These are phyloP conservation scores for Anguilla megastoma DNA, from an alignment of 2,797 vertebrate genomes.

Conservation along the genomic window DNA sequence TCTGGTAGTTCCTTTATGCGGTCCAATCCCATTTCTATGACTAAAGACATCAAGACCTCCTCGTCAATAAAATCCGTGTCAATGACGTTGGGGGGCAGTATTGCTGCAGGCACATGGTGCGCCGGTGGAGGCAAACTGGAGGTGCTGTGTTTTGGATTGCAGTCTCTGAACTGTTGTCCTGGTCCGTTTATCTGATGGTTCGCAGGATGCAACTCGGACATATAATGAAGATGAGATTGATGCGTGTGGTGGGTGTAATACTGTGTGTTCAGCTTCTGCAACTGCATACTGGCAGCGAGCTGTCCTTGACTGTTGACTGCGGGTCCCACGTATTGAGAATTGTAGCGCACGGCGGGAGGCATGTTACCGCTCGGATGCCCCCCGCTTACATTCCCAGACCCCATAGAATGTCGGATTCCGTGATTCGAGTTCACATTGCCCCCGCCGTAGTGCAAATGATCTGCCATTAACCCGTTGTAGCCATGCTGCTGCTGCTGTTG, in stretches of 20 bases:
- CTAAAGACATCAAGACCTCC: constrained; percentile 87
- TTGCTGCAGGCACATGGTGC: constrained; percentile 79
- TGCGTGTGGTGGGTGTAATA: constrained; percentile 82
- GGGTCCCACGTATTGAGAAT: constrained; percentile 77
- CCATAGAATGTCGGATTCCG: constrained; percentile 78
- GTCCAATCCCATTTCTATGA: constrained; percentile 88
- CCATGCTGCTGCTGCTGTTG: constrained; percentile 66
- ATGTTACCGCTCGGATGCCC: constrained; percentile 73
- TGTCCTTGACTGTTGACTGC: constrained; percentile 76
- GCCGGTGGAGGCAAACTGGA: constrained; percentile 68
- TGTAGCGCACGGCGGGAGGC: constrained; percentile 74
- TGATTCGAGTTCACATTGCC: constrained; percentile 73
- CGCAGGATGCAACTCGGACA: constrained; percentile 80
- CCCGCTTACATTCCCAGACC: constrained; percentile 74
- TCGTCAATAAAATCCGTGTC: constrained; percentile 89
- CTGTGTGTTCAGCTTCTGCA: constrained; percentile 88
- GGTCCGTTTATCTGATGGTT: constrained; percentile 80
- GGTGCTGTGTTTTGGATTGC: constrained; percentile 77
- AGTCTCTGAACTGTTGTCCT: constrained; percentile 81
- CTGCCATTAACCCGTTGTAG: constrained; percentile 80
- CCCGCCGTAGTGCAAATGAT: constrained; percentile 81
- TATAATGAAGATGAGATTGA: constrained; percentile 81
- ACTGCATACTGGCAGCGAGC: constrained; percentile 84
- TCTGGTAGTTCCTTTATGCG: constrained; percentile 87
- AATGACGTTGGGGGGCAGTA: constrained; percentile 87